Evolutionary conservation across 2,888 invertebrate genomes (phyloP).

Genomic region (Cantharis rufa): DNA sequence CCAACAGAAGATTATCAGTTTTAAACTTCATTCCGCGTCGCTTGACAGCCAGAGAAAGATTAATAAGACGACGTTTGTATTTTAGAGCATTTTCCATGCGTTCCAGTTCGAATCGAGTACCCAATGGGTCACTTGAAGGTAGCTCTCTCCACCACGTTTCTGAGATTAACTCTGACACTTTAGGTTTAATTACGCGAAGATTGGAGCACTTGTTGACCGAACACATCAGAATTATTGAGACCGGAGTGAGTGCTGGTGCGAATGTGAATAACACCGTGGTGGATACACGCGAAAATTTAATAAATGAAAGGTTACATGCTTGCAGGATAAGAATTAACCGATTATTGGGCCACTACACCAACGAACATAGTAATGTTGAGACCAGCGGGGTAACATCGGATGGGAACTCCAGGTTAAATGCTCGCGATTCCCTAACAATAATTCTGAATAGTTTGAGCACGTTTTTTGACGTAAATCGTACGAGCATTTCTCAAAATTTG

Average conservation of each 20-base stretch:
- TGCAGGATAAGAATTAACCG: constrained; percentile 48
- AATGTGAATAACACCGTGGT: constrained; percentile 1
- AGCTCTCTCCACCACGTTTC: neutral
- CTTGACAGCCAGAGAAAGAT: constrained; percentile 36
- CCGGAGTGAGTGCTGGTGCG: neutral
- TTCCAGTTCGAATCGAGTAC: constrained; percentile 5
- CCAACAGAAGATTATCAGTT: constrained; percentile 42
- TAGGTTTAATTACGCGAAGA: constrained; percentile 33
- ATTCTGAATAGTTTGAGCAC: constrained; percentile 57
- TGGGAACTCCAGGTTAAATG: constrained; percentile 47
- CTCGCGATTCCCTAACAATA: constrained; percentile 54
- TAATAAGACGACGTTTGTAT: constrained; percentile 33
- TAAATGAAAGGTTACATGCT: constrained; percentile 46
- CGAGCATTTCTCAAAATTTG: constrained; percentile 34
- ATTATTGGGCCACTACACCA: constrained; percentile 38
- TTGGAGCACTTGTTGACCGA: constrained; percentile 38
- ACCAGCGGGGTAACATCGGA: constrained; percentile 45
- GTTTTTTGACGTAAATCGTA: constrained; percentile 55
- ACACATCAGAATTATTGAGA: constrained; percentile 34
- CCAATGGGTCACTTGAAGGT: neutral
- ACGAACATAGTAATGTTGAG: constrained; percentile 5
- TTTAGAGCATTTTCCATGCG: constrained; percentile 32
- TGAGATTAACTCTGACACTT: constrained; percentile 31
- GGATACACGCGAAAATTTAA: constrained; percentile 47
- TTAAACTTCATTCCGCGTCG: constrained; percentile 45